Conservation (phyloP, 1,140 invertebrate genomes). For the Wiebesia pumilae region DNA sequence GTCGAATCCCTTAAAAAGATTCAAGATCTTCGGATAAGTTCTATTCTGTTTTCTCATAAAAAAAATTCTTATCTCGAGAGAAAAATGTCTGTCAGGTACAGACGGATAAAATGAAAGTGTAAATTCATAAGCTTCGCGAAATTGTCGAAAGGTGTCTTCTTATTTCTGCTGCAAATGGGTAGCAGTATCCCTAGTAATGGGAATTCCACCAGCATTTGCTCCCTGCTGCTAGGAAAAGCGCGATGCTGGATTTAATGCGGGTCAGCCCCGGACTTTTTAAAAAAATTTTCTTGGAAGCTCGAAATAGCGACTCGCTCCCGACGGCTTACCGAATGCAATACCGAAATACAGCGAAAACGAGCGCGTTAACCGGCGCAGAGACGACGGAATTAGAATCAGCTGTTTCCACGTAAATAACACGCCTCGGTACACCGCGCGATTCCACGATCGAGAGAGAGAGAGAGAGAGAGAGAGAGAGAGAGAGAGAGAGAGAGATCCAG, state of each 20-base stretch:
- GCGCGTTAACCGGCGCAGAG: conserved; percentile 5
- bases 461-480: not conserved
- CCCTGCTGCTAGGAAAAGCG: not conserved
- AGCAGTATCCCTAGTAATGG: not conserved
- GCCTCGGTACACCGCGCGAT: not conserved
- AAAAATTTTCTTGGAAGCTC: conserved; percentile 26
- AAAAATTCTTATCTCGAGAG: not conserved
- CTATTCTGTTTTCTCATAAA: not conserved
- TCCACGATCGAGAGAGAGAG: not conserved
- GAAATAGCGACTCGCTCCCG: conserved; percentile 36
- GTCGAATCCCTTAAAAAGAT: not conserved
- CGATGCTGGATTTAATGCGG: conserved; percentile 1
- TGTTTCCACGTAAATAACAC: conserved; percentile 59
- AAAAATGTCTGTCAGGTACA: not conserved
- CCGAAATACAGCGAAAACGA: conserved; percentile 45
- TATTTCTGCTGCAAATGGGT: not conserved
- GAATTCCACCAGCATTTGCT: not conserved
- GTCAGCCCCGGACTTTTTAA: not conserved
- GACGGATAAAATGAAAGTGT: not conserved
- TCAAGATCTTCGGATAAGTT: not conserved
- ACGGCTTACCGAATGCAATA: not conserved
- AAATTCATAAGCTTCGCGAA: not conserved
- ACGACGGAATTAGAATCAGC: conserved; percentile 61
- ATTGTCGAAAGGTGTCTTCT: not conserved
- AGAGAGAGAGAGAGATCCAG: not conserved